These are phyloP conservation scores for Kryptolebias ocellatus DNA, from an alignment of 2,797 vertebrate genomes.

Conservation along the genomic window DNA sequence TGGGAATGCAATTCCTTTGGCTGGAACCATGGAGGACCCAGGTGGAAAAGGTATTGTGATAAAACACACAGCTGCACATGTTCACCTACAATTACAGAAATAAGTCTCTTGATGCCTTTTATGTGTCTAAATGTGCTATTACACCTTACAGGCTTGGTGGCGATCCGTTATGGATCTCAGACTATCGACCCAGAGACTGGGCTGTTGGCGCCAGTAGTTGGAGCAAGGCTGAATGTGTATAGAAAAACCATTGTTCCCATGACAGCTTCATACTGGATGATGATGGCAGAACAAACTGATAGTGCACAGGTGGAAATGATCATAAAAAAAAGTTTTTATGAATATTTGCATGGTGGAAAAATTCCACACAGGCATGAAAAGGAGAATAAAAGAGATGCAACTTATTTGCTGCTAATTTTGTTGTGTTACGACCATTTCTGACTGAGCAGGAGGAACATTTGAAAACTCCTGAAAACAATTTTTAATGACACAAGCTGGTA, in stretches of 20 bases:
- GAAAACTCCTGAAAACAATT: no score
- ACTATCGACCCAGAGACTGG: conserved; percentile 85
- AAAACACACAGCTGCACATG: not conserved
- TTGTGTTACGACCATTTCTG: no score
- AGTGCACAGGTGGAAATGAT: conserved; percentile 77
- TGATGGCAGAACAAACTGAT: conserved; percentile 71
- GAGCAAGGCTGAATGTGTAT: conserved; percentile 79
- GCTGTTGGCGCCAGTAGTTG: conserved; percentile 82
- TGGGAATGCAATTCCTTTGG: conserved; percentile 75
- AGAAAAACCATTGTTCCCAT: conserved; percentile 80
- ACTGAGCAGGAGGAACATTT: not conserved
- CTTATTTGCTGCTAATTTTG: no score
- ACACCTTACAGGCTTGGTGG: conserved; percentile 84
- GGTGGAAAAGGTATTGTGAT: conserved; percentile 83
- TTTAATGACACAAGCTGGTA: no score
- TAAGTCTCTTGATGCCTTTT: not conserved
- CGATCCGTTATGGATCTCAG: conserved; percentile 84
- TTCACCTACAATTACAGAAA: not conserved
- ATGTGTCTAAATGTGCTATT: not conserved
- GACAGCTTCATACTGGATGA: conserved; percentile 80
- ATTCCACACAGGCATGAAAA: not conserved
- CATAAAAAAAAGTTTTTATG: not conserved
- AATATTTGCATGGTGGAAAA: not conserved
- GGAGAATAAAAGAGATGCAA: not conserved
- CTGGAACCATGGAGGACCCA: conserved; percentile 90